A percentile compares a stretch with the other conserved stretches of the same genome.
Evolutionary conservation across 2,113 vertebrate species (phyloP).

Genomic region (Nyctereutes procyonoides): DNA sequence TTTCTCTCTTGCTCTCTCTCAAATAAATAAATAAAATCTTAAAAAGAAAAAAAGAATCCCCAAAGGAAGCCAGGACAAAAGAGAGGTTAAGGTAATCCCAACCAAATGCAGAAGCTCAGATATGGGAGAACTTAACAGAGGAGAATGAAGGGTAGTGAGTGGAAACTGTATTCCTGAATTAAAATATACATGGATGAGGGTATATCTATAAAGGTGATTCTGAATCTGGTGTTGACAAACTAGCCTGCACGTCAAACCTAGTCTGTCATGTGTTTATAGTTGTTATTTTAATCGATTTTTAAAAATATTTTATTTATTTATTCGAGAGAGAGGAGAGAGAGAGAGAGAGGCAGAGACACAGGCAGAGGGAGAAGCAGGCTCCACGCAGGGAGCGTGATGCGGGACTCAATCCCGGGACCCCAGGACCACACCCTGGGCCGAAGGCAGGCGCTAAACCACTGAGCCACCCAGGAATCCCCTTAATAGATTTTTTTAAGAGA

Average conservation of each 20-base stretch:
- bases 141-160: not conserved
- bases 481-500: not conserved
- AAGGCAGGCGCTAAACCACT: too few relatives aligned
- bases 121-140: not conserved
- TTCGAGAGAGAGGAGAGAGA: too few relatives aligned
- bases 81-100: not conserved
- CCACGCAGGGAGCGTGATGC: too few relatives aligned
- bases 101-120: not conserved
- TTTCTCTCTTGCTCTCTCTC: not conserved
- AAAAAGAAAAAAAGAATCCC: too few relatives aligned
- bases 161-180: not conserved
- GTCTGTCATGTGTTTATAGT: not conserved
- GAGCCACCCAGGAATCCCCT: too few relatives aligned
- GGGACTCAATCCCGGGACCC: too few relatives aligned
- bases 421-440: too few relatives aligned
- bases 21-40: not conserved
- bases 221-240: not conserved
- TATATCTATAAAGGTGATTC: not conserved
- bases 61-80: not conserved
- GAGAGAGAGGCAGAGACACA: too few relatives aligned
- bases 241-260: not conserved
- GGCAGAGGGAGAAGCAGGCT: too few relatives aligned
- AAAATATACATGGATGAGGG: not conserved
- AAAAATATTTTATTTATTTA: too few relatives aligned
- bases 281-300: not conserved